A percentile compares a stretch with the other conserved stretches of the same genome.
These are phyloP conservation scores for Lamellibrachia columna DNA, from an alignment of 2,888 invertebrate genomes.

Conservation along the genomic window DNA sequence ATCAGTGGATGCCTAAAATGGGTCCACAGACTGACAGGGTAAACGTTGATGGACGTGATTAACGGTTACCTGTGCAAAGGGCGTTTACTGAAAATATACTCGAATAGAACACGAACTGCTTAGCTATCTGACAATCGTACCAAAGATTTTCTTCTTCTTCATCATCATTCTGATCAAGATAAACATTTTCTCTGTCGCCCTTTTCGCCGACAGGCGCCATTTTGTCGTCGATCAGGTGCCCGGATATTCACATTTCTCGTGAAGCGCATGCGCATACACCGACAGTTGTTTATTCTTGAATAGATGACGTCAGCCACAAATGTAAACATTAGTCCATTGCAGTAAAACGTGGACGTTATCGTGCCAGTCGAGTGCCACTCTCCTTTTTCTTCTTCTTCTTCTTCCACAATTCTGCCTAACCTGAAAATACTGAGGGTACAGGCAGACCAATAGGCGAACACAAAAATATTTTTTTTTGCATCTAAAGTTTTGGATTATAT, in stretches of 20 bases:
- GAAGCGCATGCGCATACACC: neutral
- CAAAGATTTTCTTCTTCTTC: conserved; percentile 6
- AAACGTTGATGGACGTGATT: neutral
- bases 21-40: conserved; percentile 6
- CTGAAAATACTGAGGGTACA: too few relatives aligned
- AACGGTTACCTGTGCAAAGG: neutral
- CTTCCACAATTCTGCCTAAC: too few relatives aligned
- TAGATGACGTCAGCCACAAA: neutral
- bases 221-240: conserved; percentile 16
- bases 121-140: neutral
- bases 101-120: neutral
- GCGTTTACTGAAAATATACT: neutral
- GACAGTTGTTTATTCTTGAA: neutral
- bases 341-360: too few relatives aligned
- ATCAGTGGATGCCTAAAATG: neutral
- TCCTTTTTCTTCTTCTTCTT: too few relatives aligned
- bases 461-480: too few relatives aligned
- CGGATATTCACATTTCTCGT: neutral
- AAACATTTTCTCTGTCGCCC: neutral
- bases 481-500: too few relatives aligned
- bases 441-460: too few relatives aligned
- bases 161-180: neutral
- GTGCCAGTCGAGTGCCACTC: too few relatives aligned
- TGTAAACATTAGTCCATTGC: neutral
- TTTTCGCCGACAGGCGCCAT: conserved; percentile 13